Conservation (phyloP, 1,140 invertebrate genomes). For the Scaptomyza hsui region DNA sequence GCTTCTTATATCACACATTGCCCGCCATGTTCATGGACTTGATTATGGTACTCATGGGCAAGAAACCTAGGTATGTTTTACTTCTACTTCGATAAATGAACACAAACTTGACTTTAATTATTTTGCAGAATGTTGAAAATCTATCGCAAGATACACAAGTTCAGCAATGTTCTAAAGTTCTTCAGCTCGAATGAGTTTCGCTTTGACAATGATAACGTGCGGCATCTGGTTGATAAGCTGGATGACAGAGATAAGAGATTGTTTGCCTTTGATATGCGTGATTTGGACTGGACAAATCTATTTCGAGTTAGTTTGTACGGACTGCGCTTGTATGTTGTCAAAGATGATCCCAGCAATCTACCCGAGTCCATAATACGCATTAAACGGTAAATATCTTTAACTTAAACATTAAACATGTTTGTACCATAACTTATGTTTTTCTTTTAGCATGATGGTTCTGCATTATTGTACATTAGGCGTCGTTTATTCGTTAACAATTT, state of each 20-base stretch:
- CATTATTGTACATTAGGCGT: slow-evolving; percentile 71
- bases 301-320: slow-evolving; percentile 87
- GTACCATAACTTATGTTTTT: not conserved
- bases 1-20: slow-evolving; percentile 86
- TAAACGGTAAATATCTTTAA: slow-evolving; percentile 84
- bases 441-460: slow-evolving; percentile 70
- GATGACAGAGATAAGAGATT: slow-evolving; percentile 86
- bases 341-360: slow-evolving; percentile 88
- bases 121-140: slow-evolving; percentile 88
- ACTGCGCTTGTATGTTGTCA: slow-evolving; percentile 88
- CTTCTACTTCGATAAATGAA: not conserved
- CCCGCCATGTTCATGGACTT: slow-evolving; percentile 87
- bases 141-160: slow-evolving; percentile 90
- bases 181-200: slow-evolving; percentile 89
- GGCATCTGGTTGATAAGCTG: slow-evolving; percentile 87
- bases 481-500: slow-evolving; percentile 63
- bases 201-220: slow-evolving; percentile 88
- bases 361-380: slow-evolving; percentile 86
- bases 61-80: slow-evolving; percentile 85
- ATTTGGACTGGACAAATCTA: slow-evolving; percentile 88
- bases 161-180: slow-evolving; percentile 88
- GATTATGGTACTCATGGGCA: slow-evolving; percentile 84
- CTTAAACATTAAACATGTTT: not conserved
- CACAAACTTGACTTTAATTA: not conserved
- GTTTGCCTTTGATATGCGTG: slow-evolving; percentile 89